phyloP scores from a whole-genome alignment of 2,888 invertebrate genomes.

The Drosophila demipolita region DNA sequence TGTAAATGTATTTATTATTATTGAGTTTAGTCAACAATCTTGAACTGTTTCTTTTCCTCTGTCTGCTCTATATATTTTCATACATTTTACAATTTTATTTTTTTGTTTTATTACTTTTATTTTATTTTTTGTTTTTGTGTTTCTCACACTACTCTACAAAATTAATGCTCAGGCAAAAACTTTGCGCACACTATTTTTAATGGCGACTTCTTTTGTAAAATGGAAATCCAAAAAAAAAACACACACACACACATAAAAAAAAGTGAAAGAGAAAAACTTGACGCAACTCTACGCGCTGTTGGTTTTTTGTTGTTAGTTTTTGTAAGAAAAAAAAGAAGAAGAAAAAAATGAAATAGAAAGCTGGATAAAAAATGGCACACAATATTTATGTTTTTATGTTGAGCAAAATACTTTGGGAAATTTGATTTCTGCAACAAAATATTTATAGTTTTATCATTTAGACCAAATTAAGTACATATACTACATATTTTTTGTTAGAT shows the following conservation, averaged over 20 bases:
- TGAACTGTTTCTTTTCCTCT: slow-evolving; percentile 29
- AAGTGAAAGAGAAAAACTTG: slow-evolving; percentile 38
- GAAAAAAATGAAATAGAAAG: slow-evolving; percentile 11
- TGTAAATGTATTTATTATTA: slow-evolving; percentile 66
- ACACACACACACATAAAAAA: not conserved
- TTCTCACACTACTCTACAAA: slow-evolving; percentile 34
- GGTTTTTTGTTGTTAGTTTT: slow-evolving; percentile 74
- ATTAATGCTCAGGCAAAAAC: slow-evolving; percentile 72
- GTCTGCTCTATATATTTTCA: slow-evolving; percentile 9
- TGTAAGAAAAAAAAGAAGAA: slow-evolving; percentile 52
- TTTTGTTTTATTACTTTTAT: slow-evolving; percentile 21
- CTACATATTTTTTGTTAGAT: slow-evolving; percentile 36
- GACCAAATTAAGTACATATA: slow-evolving; percentile 61
- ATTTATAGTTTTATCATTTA: slow-evolving; percentile 47
- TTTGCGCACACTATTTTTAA: slow-evolving; percentile 44
- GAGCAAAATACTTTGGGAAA: slow-evolving; percentile 64
- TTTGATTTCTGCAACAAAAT: slow-evolving; percentile 61
- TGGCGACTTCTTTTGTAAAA: slow-evolving; percentile 31
- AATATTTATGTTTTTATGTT: slow-evolving; percentile 39
- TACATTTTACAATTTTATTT: slow-evolving; percentile 11
- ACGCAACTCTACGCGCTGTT: slow-evolving; percentile 61
- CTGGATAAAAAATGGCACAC: slow-evolving; percentile 1
- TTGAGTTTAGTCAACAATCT: slow-evolving; percentile 62
- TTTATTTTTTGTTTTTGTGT: not conserved
- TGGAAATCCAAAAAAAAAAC: slow-evolving; percentile 26